Evolutionary conservation across 2,113 vertebrate species (phyloP).

Genomic region (Marmota monax): DNA sequence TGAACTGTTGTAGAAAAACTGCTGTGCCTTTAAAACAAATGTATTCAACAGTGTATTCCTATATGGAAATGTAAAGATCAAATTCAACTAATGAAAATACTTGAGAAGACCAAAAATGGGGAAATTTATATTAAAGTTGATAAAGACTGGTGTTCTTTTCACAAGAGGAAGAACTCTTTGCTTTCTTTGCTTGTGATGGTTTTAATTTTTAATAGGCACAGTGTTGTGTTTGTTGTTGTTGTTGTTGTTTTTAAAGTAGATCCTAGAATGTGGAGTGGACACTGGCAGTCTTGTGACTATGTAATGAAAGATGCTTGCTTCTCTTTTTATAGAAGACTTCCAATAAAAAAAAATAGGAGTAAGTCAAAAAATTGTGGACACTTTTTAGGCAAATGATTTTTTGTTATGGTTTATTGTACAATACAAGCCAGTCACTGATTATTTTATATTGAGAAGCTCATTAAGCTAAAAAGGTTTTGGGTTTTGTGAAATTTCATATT

Average conservation of each 20-base stretch:
- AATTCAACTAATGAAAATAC: background rate
- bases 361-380: background rate
- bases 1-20: slow-evolving; percentile 8
- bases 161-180: background rate
- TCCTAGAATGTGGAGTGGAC: background rate
- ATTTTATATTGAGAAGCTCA: slow-evolving; percentile 14
- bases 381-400: background rate
- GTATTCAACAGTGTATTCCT: slow-evolving; percentile 7
- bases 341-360: background rate
- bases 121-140: background rate
- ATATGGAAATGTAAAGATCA: background rate
- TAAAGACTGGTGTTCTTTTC: slow-evolving; percentile 9
- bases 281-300: background rate
- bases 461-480: slow-evolving; percentile 1
- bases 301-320: background rate
- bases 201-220: background rate
- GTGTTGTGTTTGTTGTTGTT: background rate
- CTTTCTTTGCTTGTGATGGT: background rate
- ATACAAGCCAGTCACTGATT: background rate
- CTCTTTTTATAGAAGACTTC: background rate
- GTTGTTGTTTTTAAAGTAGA: background rate
- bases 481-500: slow-evolving; percentile 36
- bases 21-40: slow-evolving; percentile 11
- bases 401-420: background rate
- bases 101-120: slow-evolving; percentile 4